These are phyloP conservation scores for Drosophila ananassae DNA, from an alignment of 1,140 invertebrate genomes.

Conservation along the genomic window DNA sequence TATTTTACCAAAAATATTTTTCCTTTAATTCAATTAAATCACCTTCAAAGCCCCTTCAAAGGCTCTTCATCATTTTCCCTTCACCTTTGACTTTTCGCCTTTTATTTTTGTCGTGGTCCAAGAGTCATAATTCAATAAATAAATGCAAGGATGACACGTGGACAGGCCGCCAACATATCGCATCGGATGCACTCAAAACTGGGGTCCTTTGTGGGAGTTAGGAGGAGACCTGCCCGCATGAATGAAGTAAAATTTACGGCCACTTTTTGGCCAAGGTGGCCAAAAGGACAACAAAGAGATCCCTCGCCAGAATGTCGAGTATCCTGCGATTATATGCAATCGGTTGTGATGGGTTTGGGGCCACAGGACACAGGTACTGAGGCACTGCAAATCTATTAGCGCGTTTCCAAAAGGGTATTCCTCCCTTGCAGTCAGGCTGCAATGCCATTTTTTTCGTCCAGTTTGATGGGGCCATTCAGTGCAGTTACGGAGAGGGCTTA, in stretches of 20 bases:
- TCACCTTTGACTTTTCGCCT: not conserved
- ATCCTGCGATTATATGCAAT: constrained; percentile 65
- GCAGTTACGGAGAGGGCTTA: constrained; percentile 21
- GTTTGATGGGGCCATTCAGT: constrained; percentile 30
- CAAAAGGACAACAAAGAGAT: constrained; percentile 55
- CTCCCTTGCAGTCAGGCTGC: constrained; percentile 16
- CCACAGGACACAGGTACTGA: not conserved
- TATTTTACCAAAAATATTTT: not conserved
- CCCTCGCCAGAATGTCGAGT: constrained; percentile 8
- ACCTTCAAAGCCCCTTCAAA: not conserved
- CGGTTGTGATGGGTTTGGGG: constrained; percentile 26
- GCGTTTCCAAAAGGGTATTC: constrained; percentile 17
- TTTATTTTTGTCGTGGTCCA: constrained; percentile 2
- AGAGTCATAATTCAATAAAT: constrained; percentile 74
- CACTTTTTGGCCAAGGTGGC: constrained; percentile 43
- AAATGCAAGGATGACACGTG: constrained; percentile 73
- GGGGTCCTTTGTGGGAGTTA: constrained; percentile 30
- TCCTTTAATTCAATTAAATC: not conserved
- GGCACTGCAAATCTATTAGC: constrained; percentile 68
- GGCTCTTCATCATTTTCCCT: not conserved
- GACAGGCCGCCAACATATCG: constrained; percentile 70
- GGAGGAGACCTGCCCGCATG: constrained; percentile 21
- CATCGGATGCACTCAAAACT: constrained; percentile 68
- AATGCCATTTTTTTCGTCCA: constrained; percentile 8
- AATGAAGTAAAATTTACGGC: constrained; percentile 78